Evolutionary conservation across 2,113 vertebrate species (phyloP), one percentile per base, ranked within the genome.

Genomic region (Poicephalus meyeri): DNA sequence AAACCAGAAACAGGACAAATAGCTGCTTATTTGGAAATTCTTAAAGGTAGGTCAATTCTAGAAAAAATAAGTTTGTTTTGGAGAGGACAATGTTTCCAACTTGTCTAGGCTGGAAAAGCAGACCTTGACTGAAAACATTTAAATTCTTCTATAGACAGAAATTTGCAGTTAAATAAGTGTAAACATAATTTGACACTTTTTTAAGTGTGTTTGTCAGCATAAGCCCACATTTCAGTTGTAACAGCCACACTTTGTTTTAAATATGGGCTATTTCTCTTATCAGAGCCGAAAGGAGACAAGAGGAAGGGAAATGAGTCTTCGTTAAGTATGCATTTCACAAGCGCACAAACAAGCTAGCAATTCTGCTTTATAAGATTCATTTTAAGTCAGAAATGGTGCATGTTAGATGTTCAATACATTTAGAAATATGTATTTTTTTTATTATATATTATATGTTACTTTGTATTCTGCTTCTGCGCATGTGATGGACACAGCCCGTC

Each of bases 1-100:
- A 95, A 96, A 86, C 46, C 89, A 93, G 88, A 86, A 95, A 84
- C 41, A 21, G 31, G 77, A 90, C 47, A 93, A 94, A 90, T 86
- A 80, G 35, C 42, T 93, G 90, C 83, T 86, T 91, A 55, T 90
- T 93, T 90, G 55, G 72, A 91, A 89, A 81, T 79, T 72, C 76
- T 86, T 86, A 91, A 91, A 84, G 56, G 65, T 49, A 81, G 61
- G 86, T 92, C 83, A 88, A 74, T 85, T 87, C 60, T 29, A 69
- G 65, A 71, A 47, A 78, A 91, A 29, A 46, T 16, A 71, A n/a
- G 28, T 92, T 96, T 94, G 18, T 63, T 94, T 96, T 95, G 90
- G 80, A 93, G 52, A 86, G 31, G 52, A 71, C 72, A 71, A 6
- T 61, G 33, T 83, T 92, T 92, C 83, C 77, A 90, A 2, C 76